Evolutionary conservation across 2,888 invertebrate species (phyloP), one percentile per base, ranked within the genome.

Genomic region (Drosophila anomelani): DNA sequence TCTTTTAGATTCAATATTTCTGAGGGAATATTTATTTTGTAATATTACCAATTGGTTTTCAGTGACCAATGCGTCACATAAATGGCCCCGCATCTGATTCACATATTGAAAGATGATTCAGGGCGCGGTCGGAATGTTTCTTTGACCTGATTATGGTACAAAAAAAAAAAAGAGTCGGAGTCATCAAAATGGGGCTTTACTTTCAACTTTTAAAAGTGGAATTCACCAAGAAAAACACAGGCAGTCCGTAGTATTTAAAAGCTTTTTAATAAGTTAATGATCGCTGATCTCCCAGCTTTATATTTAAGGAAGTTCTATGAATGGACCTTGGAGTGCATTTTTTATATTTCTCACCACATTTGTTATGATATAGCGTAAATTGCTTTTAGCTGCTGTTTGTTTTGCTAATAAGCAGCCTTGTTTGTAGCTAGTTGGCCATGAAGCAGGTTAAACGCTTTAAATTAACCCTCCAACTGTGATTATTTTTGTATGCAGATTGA

Each of bases 341-440:
- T 34, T 34, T 20, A 17, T 34, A 20, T 5, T 34, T 34, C 34
- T 51, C 9, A 20, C 13, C 34, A 15, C 32, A n/a, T 23, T 49
- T n/a, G 9, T 2, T 9, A 3, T n/a, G 5, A 23, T 17, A 34
- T 15, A 36, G 13, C 36, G 17, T 69, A 68, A 68, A 13, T 53
- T 54, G 38, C 39, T n/a, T 59, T 46, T n/a, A 47, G 34, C 29
- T 26, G 68, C 53, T 73, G 63, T 54, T 63, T 61, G 57, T 78
- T 67, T 61, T 64, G 41, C 53, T 63, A 67, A 69, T 72, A 32
- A 38, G 49, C 49, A 68, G 73, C 83, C 85, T 84, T 81, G 78
- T 55, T 46, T 56, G 34, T 53, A 67, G 64, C 81, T 66, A 57
- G 76, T 64, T 76, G 63, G 66, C 83, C 79, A 67, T 85, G 74